These are phyloP conservation scores for Pangasius larnaudii DNA, from an alignment of 2,797 vertebrate genomes.

Conservation along the genomic window DNA sequence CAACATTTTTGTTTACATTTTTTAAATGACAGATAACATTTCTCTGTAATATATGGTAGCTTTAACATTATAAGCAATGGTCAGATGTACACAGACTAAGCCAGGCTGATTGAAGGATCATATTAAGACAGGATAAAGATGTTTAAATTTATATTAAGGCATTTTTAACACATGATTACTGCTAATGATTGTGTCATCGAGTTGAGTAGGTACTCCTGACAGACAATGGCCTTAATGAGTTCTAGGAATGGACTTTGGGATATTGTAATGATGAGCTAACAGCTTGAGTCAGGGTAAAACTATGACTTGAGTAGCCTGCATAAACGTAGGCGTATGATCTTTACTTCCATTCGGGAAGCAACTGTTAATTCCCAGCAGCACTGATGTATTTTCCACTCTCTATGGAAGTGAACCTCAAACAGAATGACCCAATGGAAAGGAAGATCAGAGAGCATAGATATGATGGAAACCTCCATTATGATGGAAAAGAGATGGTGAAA, in stretches of 20 bases:
- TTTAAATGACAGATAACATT: neutral
- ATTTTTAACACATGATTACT: neutral
- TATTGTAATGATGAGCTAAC: conserved; percentile 38
- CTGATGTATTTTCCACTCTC: conserved; percentile 52
- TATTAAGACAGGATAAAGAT: neutral
- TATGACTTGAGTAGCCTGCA: conserved; percentile 20
- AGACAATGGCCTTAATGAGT: conserved; percentile 19
- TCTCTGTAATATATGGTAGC: neutral
- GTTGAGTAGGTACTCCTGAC: neutral
- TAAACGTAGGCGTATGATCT: conserved; percentile 41
- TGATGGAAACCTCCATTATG: conserved; percentile 28
- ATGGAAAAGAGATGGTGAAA: conserved; percentile 31
- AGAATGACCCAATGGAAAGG: conserved; percentile 42
- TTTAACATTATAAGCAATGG: neutral
- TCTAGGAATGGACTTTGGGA: conserved; percentile 7
- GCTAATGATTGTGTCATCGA: neutral
- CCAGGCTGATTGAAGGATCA: neutral
- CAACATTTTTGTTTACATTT: neutral
- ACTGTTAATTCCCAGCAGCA: conserved; percentile 40
- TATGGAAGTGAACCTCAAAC: conserved; percentile 9
- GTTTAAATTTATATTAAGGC: neutral
- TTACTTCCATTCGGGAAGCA: conserved; percentile 45
- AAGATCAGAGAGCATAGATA: conserved; percentile 37
- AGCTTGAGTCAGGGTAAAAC: conserved; percentile 44
- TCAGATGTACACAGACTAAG: neutral